phyloP scores from a whole-genome alignment of 1,140 invertebrate genomes.

The Tetramorium simillimum region DNA sequence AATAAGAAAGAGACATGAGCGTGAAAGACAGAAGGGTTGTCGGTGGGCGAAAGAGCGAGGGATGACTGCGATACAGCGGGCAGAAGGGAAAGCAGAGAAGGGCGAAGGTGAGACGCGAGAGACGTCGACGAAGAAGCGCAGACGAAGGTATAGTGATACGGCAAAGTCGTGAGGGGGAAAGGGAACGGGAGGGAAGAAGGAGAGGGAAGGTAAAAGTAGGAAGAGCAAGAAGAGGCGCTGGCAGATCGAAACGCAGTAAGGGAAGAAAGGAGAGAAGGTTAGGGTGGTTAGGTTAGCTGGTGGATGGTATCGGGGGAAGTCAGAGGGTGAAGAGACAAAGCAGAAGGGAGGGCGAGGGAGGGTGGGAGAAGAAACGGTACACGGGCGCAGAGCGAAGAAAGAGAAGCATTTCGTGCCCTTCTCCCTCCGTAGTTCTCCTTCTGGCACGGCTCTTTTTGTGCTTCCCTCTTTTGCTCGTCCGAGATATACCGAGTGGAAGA shows the following conservation, averaged over 20 bases:
- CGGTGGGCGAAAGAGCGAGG: conserved; percentile 65
- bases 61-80: conserved; percentile 41
- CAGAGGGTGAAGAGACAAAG: conserved; percentile 66
- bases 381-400: conserved; percentile 30
- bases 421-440: conserved; percentile 55
- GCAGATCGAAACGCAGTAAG: conserved; percentile 69
- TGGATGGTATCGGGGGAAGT: conserved; percentile 64
- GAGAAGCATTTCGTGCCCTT: conserved; percentile 49
- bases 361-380: conserved; percentile 13
- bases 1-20: conserved; percentile 62
- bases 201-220: conserved; percentile 58
- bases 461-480: conserved; percentile 58
- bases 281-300: conserved; percentile 69
- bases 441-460: conserved; percentile 60
- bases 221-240: conserved; percentile 63
- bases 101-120: conserved; percentile 53
- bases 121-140: conserved; percentile 41
- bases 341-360: not conserved
- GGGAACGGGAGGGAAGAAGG: conserved; percentile 39
- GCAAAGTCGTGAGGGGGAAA: not conserved
- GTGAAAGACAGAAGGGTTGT: conserved; percentile 66
- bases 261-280: conserved; percentile 67
- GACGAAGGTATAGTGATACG: conserved; percentile 20
- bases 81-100: not conserved
- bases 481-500: conserved; percentile 40